Evolutionary conservation across 2,113 vertebrate genomes (phyloP), one percentile per base, ranked within the genome.

Genomic region (Pagrus major): DNA sequence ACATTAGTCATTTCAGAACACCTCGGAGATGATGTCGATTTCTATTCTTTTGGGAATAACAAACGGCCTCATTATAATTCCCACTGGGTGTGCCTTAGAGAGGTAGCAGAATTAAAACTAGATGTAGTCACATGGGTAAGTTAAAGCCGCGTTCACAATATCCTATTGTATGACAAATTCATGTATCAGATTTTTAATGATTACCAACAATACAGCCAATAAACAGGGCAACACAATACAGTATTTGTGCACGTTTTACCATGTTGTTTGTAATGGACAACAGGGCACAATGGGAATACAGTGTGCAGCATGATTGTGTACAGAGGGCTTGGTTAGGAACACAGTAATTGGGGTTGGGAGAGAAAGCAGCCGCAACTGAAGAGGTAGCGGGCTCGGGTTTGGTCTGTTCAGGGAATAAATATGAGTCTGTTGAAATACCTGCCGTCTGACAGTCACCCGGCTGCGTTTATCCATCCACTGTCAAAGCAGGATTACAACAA

Each of bases 41-140:
- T 80, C 42, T 67, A 27, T 71, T 85, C 89, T 85, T 76, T 46
- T 23, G 90, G 86, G 89, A 89, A 83, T 80, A 84, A 85, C 72
- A 46, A 87, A 84, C 73, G 78, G 74, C 88, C 87, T 92, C 85
- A 87, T 92, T 93, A 86, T 23, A 47, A 85, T 84, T 86, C 91
- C 86, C 88, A 61, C 21, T 11, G 81, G 87, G 73, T 65, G 27
- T 51, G 71, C 37, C 51, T 60, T 49, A 46, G 61, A 33, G 58
- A 31, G 73, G 79, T 79, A 64, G 59, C 23, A 31, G 76, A 89
- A 84, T 86, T 88, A 89, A 84, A 92, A 79, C 58, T 71, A 63
- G 80, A 70, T 33, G 23, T 61, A 42, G 64, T 69, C 71, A 83
- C 51, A 14, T 77, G 80, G 52, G 71, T 3, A 29, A 59, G 33